Conservation (phyloP, 2,797 vertebrate genomes). For the Pseudochirops cupreus region DNA sequence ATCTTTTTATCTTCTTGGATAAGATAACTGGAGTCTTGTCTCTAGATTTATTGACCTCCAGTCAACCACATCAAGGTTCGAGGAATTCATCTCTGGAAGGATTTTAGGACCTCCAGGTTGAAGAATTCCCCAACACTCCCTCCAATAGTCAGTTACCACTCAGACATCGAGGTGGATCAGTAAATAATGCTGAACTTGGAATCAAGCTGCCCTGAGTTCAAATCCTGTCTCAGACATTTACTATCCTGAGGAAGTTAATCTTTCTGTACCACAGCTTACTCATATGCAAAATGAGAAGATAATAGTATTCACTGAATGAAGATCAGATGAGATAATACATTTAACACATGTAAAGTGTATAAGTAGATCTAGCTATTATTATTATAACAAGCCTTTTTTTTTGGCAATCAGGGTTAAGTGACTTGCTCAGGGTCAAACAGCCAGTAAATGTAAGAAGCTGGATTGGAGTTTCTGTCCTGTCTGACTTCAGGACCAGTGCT, state of each 20-base stretch:
- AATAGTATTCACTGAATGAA: not conserved
- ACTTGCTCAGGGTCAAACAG: not conserved
- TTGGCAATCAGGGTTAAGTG: not conserved
- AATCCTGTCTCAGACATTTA: not conserved
- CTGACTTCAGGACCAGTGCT: too few relatives aligned
- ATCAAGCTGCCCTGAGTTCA: not conserved
- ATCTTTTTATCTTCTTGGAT: not conserved
- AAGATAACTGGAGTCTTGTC: not conserved
- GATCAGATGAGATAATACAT: not conserved
- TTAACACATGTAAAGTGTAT: not conserved
- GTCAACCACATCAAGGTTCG: not conserved
- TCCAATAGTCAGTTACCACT: not conserved
- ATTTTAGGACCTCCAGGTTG: not conserved
- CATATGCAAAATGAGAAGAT: not conserved
- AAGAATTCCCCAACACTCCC: not conserved
- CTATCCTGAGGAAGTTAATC: too few relatives aligned
- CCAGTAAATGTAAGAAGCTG: too few relatives aligned
- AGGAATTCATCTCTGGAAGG: not conserved
- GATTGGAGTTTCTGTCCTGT: too few relatives aligned
- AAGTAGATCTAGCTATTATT: not conserved
- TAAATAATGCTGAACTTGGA: not conserved
- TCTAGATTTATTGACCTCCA: not conserved
- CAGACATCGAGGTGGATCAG: not conserved
- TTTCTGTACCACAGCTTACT: not conserved
- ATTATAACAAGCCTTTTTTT: too few relatives aligned